These are phyloP conservation scores for Aurelia coerulea DNA, from an alignment of 30 jellyfish, hydroid and myxozoan genomes.

Conservation along the genomic window DNA sequence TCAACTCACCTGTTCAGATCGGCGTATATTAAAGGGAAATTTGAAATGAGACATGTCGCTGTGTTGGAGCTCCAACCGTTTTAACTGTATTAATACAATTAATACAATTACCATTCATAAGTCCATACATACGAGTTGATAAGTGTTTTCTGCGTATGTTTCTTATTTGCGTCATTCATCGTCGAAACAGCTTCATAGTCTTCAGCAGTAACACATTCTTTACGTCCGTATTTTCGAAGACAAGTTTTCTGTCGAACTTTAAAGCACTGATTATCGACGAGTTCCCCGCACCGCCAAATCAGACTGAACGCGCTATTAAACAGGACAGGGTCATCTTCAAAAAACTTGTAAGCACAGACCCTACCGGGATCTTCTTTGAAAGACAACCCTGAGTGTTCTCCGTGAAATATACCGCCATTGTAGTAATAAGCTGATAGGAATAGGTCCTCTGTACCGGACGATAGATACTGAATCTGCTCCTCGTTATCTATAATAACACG, in stretches of 20 bases:
- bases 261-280: conserved; percentile 56
- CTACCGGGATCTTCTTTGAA: conserved; percentile 68
- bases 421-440: conserved; percentile 82
- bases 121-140: conserved; percentile 81
- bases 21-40: too few relatives aligned
- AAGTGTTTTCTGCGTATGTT: conserved; percentile 32
- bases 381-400: conserved; percentile 86
- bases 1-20: too few relatives aligned
- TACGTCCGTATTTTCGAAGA: conserved; percentile 27
- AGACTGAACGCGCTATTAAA: conserved; percentile 45
- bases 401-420: conserved; percentile 76
- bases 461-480: conserved; percentile 52
- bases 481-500: conserved; percentile 31
- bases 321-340: conserved; percentile 81
- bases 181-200: conserved; percentile 43
- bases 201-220: conserved; percentile 19
- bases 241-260: conserved; percentile 33
- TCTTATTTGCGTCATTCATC: conserved; percentile 18
- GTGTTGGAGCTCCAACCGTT: too few relatives aligned
- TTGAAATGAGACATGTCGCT: too few relatives aligned
- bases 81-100: too few relatives aligned
- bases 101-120: conserved; percentile 66
- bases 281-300: conserved; percentile 87
- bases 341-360: conserved; percentile 83
- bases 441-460: conserved; percentile 92